These are phyloP conservation scores for Dendrolimus punctatus DNA, from an alignment of 1,140 invertebrate species.

Conservation along the genomic window DNA sequence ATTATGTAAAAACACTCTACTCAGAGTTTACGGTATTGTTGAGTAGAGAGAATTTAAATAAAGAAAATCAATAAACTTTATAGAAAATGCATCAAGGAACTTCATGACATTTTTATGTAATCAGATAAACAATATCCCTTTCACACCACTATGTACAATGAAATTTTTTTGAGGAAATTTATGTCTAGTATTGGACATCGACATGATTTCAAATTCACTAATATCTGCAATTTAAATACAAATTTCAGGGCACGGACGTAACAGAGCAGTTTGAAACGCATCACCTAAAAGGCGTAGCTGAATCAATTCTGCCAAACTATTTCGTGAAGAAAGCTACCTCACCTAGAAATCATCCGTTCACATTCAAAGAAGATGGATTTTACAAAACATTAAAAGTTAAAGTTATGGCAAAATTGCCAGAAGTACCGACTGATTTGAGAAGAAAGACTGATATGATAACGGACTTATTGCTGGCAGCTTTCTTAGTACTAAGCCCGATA, in stretches of 20 bases:
- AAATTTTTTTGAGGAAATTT: too few relatives aligned
- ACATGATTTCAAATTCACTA: too few relatives aligned
- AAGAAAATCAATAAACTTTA: too few relatives aligned
- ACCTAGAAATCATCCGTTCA: slow-evolving; percentile 76
- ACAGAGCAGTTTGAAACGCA: slow-evolving; percentile 83
- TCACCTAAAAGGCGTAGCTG: slow-evolving; percentile 74
- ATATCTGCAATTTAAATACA: background rate
- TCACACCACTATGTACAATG: background rate
- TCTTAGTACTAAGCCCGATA: slow-evolving; percentile 69
- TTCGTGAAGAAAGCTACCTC: slow-evolving; percentile 71
- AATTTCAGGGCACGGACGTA: slow-evolving; percentile 78
- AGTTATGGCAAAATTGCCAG: slow-evolving; percentile 68
- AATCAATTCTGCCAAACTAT: slow-evolving; percentile 75
- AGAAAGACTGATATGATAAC: slow-evolving; percentile 68
- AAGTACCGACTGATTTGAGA: slow-evolving; percentile 37
- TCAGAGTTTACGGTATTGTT: too few relatives aligned
- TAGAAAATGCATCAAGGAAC: too few relatives aligned
- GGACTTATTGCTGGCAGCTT: slow-evolving; percentile 69
- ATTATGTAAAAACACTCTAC: too few relatives aligned
- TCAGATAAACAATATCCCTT: background rate
- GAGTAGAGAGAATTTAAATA: too few relatives aligned
- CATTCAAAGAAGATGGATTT: slow-evolving; percentile 80
- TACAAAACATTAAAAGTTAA: slow-evolving; percentile 78
- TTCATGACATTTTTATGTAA: background rate
- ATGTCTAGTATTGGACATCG: too few relatives aligned